Evolutionary conservation across 2,113 vertebrate species (phyloP).

Genomic region (Neolamprologus toae): DNA sequence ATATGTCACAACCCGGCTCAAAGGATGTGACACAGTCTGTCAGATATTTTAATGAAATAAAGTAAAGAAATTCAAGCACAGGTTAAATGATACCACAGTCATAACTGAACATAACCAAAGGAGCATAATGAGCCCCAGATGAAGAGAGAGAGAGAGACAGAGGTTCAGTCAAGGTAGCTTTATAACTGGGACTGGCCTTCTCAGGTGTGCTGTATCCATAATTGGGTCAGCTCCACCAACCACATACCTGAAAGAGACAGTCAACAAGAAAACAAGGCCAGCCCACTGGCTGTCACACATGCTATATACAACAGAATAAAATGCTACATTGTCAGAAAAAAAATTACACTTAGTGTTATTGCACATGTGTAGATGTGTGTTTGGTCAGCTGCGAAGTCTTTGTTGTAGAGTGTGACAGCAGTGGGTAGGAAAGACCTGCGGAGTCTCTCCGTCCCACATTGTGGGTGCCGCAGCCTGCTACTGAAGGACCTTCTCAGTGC

Average conservation of each 20-base stretch:
- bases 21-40: not conserved
- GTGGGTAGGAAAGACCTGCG: fast-evolving
- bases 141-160: not conserved
- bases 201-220: no score
- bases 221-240: no score
- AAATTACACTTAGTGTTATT: not conserved
- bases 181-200: fast-evolving
- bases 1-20: not conserved
- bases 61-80: fast-evolving
- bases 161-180: no score
- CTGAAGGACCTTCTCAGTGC: fast-evolving
- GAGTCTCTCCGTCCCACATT: fast-evolving
- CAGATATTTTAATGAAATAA: no score
- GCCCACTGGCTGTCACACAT: no score
- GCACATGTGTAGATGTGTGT: no score
- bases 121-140: not conserved
- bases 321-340: fast-evolving
- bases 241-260: no score
- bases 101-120: not conserved
- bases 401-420: no score
- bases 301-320: fast-evolving
- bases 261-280: fast-evolving
- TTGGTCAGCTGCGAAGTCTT: no score
- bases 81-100: fast-evolving
- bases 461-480: fast-evolving